Conservation (phyloP, 2,797 vertebrate genomes). For the Pseudochirops corinnae region DNA sequence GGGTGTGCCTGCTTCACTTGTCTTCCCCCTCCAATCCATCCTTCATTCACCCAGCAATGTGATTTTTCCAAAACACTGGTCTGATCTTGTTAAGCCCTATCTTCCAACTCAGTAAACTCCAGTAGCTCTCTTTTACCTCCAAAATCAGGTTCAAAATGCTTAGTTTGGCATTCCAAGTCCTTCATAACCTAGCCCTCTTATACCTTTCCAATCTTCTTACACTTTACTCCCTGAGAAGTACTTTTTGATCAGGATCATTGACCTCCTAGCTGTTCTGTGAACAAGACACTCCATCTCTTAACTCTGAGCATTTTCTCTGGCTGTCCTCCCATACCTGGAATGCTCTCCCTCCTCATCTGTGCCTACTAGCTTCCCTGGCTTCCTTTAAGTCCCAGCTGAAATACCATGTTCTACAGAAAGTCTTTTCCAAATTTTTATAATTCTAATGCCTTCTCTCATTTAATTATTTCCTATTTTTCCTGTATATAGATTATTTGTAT, state of each 20-base stretch:
- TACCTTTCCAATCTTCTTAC: neutral
- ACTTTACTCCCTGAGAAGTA: neutral
- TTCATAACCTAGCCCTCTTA: neutral
- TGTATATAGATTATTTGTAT: too few relatives aligned
- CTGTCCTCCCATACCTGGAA: neutral
- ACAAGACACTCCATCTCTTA: neutral
- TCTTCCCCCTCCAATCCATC: neutral
- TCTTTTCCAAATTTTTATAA: neutral
- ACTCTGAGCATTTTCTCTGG: neutral
- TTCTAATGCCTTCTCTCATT: too few relatives aligned
- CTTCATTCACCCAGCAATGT: neutral
- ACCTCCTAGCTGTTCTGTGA: neutral
- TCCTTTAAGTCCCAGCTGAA: neutral
- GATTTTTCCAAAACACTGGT: neutral
- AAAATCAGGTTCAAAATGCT: neutral
- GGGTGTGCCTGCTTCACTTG: neutral
- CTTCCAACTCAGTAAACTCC: neutral
- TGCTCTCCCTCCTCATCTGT: neutral
- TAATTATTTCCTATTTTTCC: too few relatives aligned
- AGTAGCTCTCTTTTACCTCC: neutral
- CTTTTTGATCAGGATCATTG: neutral
- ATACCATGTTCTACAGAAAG: neutral
- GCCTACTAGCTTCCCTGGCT: neutral
- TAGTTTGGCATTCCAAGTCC: neutral
- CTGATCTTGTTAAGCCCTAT: neutral